Conservation (phyloP, 1,140 invertebrate species). For the Panagrolaimus sp. region DNA sequence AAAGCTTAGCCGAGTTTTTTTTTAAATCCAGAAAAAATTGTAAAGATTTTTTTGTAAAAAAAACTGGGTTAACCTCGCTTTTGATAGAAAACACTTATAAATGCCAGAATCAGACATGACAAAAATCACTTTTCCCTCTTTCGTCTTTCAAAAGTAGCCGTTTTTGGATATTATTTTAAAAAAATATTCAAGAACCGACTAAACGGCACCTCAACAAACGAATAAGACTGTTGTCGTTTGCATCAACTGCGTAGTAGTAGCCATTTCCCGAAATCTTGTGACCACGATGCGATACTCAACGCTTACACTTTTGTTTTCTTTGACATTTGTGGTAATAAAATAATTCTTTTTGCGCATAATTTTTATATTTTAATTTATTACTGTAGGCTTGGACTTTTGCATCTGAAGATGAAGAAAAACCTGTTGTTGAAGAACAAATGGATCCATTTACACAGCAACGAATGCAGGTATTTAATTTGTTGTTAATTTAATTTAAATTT, state of each 20-base stretch:
- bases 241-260: too few relatives aligned
- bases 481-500: neutral
- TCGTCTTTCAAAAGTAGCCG: neutral
- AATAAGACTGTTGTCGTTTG: too few relatives aligned
- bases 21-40: neutral
- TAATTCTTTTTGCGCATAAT: neutral
- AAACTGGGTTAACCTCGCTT: constrained; percentile 9
- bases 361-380: neutral
- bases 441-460: neutral
- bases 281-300: neutral
- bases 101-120: neutral
- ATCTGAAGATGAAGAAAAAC: neutral
- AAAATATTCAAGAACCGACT: neutral
- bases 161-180: neutral
- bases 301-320: constrained; percentile 2
- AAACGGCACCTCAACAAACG: too few relatives aligned
- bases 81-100: neutral
- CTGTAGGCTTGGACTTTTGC: neutral
- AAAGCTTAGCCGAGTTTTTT: constrained; percentile 16
- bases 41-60: neutral
- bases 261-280: too few relatives aligned
- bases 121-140: neutral
- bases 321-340: constrained; percentile 1
- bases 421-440: neutral
- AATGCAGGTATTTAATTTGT: constrained; percentile 11